Conservation (phyloP, 2,888 invertebrate species). For the Agrenia bidenticulata region DNA sequence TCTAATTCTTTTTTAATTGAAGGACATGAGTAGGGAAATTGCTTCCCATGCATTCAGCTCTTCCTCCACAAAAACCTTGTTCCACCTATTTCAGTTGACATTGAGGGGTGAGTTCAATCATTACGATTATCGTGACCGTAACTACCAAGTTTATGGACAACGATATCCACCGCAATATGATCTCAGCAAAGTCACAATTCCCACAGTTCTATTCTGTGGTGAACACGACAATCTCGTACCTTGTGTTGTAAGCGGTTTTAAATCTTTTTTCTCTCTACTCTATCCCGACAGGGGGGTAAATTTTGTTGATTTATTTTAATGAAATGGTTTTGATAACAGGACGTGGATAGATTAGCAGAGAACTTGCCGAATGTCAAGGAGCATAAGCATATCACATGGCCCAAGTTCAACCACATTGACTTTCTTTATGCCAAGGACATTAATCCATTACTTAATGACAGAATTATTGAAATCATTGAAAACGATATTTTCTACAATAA, state of each 20-base stretch:
- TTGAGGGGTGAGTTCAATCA: constrained; percentile 2
- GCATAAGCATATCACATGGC: neutral
- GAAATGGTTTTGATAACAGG: too few species aligned
- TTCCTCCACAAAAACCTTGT: neutral
- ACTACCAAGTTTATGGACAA: constrained; percentile 1
- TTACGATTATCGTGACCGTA: constrained; percentile 11
- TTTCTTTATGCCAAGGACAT: neutral
- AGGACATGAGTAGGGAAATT: constrained; percentile 9
- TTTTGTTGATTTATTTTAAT: too few species aligned
- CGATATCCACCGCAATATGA: neutral
- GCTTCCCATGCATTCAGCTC: neutral
- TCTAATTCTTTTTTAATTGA: too few species aligned
- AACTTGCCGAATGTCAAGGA: constrained; percentile 12
- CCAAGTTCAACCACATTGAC: constrained; percentile 14
- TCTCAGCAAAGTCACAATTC: neutral
- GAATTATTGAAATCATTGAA: constrained; percentile 4
- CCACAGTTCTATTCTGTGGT: neutral
- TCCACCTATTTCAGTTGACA: constrained; percentile 10
- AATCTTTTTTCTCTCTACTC: neutral
- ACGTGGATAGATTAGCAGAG: neutral
- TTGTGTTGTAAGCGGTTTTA: neutral
- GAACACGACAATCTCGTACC: constrained; percentile 2
- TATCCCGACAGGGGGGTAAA: too few species aligned
- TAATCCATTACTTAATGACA: constrained; percentile 6
- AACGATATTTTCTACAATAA: neutral